phyloP scores from a whole-genome alignment of 2,888 invertebrate species.

The Coremacera marginata region DNA sequence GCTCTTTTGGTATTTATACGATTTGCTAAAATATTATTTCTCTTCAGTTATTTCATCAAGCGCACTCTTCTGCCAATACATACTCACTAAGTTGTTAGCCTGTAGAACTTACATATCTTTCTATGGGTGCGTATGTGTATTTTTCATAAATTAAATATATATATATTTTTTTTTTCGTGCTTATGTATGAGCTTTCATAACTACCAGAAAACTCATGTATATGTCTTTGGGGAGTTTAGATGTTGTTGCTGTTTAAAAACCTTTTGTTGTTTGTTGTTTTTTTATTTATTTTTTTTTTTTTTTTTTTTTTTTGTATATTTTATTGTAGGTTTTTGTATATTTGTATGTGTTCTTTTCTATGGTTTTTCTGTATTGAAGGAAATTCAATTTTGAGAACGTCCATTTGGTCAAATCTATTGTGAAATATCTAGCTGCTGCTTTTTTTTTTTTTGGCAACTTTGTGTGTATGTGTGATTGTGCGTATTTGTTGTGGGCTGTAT shows the following conservation, averaged over 20 bases:
- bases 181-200: constrained; percentile 35
- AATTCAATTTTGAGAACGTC: constrained; percentile 63
- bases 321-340: too few relatives aligned
- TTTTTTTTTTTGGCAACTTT: constrained; percentile 3
- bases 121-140: not conserved
- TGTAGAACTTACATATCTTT: not conserved
- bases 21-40: constrained; percentile 59
- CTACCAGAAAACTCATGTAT: too few relatives aligned
- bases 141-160: constrained; percentile 31
- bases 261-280: constrained; percentile 23
- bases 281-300: constrained; percentile 10
- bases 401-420: constrained; percentile 58
- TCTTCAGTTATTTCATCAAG: constrained; percentile 25
- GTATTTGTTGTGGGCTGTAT: not conserved
- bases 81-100: not conserved
- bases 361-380: constrained; percentile 47
- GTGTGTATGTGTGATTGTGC: not conserved
- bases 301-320: not conserved
- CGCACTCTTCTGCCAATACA: constrained; percentile 40
- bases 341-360: not conserved
- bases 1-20: constrained; percentile 56
- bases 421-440: constrained; percentile 10
- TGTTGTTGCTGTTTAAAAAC: constrained; percentile 25
- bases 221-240: not conserved
- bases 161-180: constrained; percentile 13